Conservation (phyloP, 1,140 invertebrate species). For the Drosophila insularis region DNA sequence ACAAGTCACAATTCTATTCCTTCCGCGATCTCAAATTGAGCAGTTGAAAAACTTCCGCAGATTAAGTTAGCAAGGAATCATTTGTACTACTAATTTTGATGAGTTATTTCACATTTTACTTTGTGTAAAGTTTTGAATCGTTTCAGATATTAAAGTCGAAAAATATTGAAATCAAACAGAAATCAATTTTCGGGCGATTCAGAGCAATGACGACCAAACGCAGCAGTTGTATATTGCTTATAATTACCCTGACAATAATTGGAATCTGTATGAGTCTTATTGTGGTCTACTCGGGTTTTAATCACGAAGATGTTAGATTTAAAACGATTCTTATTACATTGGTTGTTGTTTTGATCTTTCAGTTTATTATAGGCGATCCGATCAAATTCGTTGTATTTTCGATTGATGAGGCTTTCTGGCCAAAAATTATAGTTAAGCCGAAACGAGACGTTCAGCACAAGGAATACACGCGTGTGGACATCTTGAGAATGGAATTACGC, state of each 20-base stretch:
- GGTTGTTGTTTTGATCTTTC: constrained; percentile 43
- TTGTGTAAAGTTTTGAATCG: too few relatives aligned
- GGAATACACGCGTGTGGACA: constrained; percentile 29
- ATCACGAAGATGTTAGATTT: constrained; percentile 53
- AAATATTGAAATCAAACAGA: too few relatives aligned
- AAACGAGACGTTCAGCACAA: not conserved
- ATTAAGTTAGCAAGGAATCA: too few relatives aligned
- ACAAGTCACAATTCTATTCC: too few relatives aligned
- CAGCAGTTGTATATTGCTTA: constrained; percentile 16
- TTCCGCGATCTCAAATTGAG: too few relatives aligned
- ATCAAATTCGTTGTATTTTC: constrained; percentile 40
- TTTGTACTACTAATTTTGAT: too few relatives aligned
- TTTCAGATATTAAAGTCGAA: too few relatives aligned
- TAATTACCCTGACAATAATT: constrained; percentile 7
- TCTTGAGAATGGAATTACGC: constrained; percentile 39
- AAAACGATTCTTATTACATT: constrained; percentile 53
- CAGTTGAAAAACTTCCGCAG: too few relatives aligned
- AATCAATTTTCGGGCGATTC: not conserved
- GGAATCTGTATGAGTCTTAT: constrained; percentile 28
- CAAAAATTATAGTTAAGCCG: not conserved
- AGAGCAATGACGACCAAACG: constrained; percentile 6
- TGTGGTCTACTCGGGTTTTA: constrained; percentile 42
- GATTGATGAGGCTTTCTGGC: constrained; percentile 15
- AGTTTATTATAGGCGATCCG: constrained; percentile 51
- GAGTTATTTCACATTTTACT: too few relatives aligned